A percentile compares a stretch with the other conserved stretches of the same genome.
phyloP scores from a whole-genome alignment of 2,113 vertebrate species.

The Brienomyrus longianalis region DNA sequence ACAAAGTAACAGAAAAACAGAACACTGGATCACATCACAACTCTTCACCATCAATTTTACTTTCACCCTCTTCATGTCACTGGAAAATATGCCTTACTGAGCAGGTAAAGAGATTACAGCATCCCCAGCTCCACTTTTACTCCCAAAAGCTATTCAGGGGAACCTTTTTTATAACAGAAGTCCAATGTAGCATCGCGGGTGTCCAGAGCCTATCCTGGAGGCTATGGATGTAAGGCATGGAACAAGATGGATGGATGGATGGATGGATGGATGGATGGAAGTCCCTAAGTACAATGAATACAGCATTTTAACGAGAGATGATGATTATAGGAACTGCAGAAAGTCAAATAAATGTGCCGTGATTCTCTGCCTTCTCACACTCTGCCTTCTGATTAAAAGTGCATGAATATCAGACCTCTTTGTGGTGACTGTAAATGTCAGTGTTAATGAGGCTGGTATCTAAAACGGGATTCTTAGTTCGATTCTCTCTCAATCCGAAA shows the following conservation, averaged over 20 bases:
- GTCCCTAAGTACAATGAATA: background rate
- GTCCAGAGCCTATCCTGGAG: background rate
- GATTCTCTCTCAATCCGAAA: slow-evolving; percentile 35
- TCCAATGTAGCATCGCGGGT: background rate
- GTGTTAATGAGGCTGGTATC: background rate
- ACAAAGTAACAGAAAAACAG: background rate
- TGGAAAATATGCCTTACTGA: background rate
- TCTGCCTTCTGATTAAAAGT: slow-evolving; percentile 1
- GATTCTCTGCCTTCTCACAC: too few relatives aligned
- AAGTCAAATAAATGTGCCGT: background rate
- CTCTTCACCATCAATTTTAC: background rate
- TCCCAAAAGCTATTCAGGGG: background rate
- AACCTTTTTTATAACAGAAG: background rate
- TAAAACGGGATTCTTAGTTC: slow-evolving; percentile 69
- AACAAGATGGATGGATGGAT: background rate
- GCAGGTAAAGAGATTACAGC: background rate
- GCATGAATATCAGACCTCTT: slow-evolving; percentile 3
- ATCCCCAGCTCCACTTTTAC: background rate
- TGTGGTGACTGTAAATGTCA: background rate
- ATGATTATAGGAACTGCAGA: background rate
- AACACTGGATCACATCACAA: background rate
- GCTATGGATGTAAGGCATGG: background rate
- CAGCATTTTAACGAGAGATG: background rate
- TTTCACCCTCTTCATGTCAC: background rate
- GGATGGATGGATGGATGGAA: background rate